Evolutionary conservation across 2,113 vertebrate species (phyloP), one percentile per base, ranked within the genome.

Genomic region (Aspidoscelis tigris): DNA sequence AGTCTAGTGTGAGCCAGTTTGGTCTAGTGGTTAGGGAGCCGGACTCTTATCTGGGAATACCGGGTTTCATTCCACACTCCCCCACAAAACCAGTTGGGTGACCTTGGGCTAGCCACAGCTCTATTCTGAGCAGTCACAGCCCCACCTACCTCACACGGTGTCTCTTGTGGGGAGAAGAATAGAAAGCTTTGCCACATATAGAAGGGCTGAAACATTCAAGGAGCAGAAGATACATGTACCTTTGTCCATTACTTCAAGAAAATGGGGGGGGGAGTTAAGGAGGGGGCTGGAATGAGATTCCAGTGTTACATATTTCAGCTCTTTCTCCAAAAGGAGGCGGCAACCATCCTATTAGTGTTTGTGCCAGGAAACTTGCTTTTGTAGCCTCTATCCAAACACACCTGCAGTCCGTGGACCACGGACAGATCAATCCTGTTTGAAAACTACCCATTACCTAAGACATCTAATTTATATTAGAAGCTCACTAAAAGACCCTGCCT

Each of bases 381-480:
- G 92, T 95, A 93, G 93, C 88, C 88, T 93, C 91, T 92, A 75
- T 6, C 87, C 93, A 94, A 89, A 92, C 87, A 93, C 93, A 92
- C 89, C 94, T 91, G 91, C 92, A 81, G 90, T 92, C 91, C 82
- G 78, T 88, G 93, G 93, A 93, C 88, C 91, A 90, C 87, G 92
- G 90, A 92, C 95, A 95, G 94, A 96, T 96, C 95, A 96, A 95
- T 93, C 93, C 93, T 94, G 92, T 90, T 92, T 94, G 94, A 94
- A 94, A 95, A 94, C 92, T 90, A 93, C 92, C 93, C 90, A 91
- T 95, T 96, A 95, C 93, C 94, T 93, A 95, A 96, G 94, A 96
- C 91, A 96, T 92, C 94, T 96, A 93, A 96, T 96, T 96, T 95
- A 94, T 95, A 94, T 95, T 95, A 95, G 91, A 94, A 94, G 89